A percentile compares a stretch with the other conserved stretches of the same genome.
phyloP scores from a whole-genome alignment of 92 coral and sea anemone species.

The Ricordea florida region DNA sequence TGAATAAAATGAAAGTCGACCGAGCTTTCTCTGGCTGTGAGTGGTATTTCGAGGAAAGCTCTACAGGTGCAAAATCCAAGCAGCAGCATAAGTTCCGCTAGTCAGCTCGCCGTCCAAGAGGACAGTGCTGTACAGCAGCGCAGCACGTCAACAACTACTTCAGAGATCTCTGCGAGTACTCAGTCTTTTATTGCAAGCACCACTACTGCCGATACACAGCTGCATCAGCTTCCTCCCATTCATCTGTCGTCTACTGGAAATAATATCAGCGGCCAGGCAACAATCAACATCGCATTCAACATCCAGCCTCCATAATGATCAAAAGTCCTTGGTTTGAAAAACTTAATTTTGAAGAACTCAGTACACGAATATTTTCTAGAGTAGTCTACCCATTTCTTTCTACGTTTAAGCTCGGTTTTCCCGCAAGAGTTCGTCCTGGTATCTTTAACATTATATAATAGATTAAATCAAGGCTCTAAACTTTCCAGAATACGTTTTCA shows the following conservation, averaged over 20 bases:
- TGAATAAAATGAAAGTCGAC: no score
- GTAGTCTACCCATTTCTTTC: neutral
- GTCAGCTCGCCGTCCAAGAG: neutral
- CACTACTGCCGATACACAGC: neutral
- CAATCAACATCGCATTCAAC: slow-evolving; percentile 14
- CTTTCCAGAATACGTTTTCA: slow-evolving; percentile 1
- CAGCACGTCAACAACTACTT: neutral
- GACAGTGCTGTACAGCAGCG: neutral
- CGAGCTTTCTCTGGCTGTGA: slow-evolving; percentile 1
- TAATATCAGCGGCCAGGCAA: slow-evolving; percentile 24
- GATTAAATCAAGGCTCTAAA: slow-evolving; percentile 3
- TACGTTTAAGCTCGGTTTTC: neutral
- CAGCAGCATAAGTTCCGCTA: no score
- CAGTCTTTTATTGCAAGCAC: no score
- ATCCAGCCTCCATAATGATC: no score
- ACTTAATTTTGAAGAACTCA: neutral
- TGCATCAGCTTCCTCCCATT: slow-evolving; percentile 1
- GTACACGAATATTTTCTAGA: neutral
- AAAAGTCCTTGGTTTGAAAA: slow-evolving; percentile 3
- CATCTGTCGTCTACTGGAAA: slow-evolving; percentile 15
- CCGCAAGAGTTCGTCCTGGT: neutral
- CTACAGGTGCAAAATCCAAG: no score
- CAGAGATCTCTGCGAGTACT: no score
- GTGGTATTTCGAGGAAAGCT: neutral
- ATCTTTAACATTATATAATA: neutral